phyloP scores from a whole-genome alignment of 2,888 invertebrate species.

The Oligia latruncula region DNA sequence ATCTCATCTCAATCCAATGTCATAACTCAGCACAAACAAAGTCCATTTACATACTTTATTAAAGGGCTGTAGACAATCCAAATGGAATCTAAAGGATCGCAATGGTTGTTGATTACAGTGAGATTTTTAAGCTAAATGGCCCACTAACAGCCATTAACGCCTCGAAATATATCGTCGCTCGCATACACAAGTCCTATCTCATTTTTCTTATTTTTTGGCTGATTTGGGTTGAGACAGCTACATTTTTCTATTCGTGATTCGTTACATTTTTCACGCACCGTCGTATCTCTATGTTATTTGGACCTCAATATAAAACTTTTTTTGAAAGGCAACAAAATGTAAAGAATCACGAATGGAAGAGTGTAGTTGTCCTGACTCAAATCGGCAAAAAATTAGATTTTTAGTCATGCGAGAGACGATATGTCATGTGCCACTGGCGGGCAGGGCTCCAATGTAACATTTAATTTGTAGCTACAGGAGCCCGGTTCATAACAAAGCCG shows the following conservation, averaged over 20 bases:
- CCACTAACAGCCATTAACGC: not conserved
- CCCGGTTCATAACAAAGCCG: constrained; percentile 11
- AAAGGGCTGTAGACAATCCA: not conserved
- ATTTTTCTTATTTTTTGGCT: no score
- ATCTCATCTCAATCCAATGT: not conserved
- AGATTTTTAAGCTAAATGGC: not conserved
- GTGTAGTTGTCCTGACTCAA: no score
- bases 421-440: not conserved
- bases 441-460: not conserved
- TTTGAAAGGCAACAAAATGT: no score
- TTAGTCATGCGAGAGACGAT: no score
- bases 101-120: constrained; percentile 4
- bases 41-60: constrained; percentile 14
- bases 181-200: no score
- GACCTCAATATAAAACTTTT: no score
- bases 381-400: no score
- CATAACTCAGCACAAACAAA: constrained; percentile 4
- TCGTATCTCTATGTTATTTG: no score
- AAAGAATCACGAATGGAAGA: no score
- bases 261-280: no score
- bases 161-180: not conserved
- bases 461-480: not conserved
- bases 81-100: constrained; percentile 6
- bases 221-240: no score
- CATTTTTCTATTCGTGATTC: no score